Evolutionary conservation across 2,888 invertebrate species (phyloP).

Genomic region (Heliconius hortense): DNA sequence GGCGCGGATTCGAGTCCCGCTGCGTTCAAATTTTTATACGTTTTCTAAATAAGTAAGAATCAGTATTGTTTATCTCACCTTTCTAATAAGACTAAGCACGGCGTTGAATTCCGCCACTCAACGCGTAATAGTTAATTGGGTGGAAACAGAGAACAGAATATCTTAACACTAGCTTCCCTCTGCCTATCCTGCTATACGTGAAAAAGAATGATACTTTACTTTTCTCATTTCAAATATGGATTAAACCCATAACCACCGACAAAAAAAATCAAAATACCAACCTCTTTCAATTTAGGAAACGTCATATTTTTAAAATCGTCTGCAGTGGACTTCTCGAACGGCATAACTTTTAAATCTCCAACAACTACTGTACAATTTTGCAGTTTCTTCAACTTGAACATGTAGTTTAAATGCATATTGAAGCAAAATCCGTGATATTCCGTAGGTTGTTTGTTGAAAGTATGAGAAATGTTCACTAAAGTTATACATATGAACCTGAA

Average conservation of each 20-base stretch:
- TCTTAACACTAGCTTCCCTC: no score
- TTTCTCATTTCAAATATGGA: background rate
- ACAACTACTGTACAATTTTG: constrained; percentile 84
- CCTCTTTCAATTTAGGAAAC: constrained; percentile 88
- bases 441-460: constrained; percentile 32
- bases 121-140: no score
- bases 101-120: no score
- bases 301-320: constrained; percentile 76
- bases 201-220: background rate
- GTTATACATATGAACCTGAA: constrained; percentile 36
- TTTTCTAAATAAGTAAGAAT: no score
- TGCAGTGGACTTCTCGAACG: constrained; percentile 80
- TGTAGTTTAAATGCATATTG: constrained; percentile 48
- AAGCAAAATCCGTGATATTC: constrained; percentile 54
- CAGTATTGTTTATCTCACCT: no score
- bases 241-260: background rate
- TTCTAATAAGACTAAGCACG: no score
- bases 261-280: constrained; percentile 38
- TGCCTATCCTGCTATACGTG: no score
- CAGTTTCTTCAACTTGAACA: constrained; percentile 47
- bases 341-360: constrained; percentile 88
- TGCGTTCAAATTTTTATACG: no score
- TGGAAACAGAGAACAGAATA: no score
- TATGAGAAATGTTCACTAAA: constrained; percentile 11
- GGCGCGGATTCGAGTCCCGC: no score